Percentiles rank a stretch among this genome's conserved stretches.
Conservation (phyloP, 1,140 invertebrate species). For the Caenorhabditis inopinata region DNA sequence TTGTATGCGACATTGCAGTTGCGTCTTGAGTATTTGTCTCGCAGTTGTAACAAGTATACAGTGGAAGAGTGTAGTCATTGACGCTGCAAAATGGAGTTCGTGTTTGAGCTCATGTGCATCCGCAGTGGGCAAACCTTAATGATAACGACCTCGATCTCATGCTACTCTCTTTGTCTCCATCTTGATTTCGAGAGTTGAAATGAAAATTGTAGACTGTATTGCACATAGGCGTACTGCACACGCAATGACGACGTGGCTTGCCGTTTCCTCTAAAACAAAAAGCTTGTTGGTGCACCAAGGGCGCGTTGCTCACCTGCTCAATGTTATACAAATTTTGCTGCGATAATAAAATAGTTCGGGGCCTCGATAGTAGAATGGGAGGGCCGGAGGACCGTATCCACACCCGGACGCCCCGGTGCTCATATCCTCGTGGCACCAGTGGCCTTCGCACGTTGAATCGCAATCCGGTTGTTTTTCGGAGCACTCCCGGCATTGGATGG, state of each 20-base stretch:
- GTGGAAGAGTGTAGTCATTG: conserved; percentile 28
- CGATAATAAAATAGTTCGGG: conserved; percentile 53
- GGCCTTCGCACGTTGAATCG: conserved; percentile 33
- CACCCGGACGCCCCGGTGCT: conserved; percentile 56
- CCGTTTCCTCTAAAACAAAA: conserved; percentile 48
- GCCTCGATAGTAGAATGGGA: conserved; percentile 60
- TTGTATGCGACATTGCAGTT: conserved; percentile 48
- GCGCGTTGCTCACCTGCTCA: no score
- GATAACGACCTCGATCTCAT: not conserved
- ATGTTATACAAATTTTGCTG: conserved; percentile 56
- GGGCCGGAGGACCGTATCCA: conserved; percentile 61
- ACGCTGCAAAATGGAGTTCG: conserved; percentile 20
- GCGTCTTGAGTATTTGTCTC: conserved; percentile 57
- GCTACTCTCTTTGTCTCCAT: not conserved
- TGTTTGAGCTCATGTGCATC: not conserved
- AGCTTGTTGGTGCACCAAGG: no score
- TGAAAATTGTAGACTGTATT: conserved; percentile 37
- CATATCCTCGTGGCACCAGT: conserved; percentile 58
- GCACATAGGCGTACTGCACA: conserved; percentile 57
- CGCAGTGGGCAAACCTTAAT: not conserved
- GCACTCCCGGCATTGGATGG: conserved; percentile 57
- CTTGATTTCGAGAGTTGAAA: not conserved
- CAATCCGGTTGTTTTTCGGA: conserved; percentile 40
- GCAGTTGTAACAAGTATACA: conserved; percentile 58
- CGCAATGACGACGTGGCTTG: conserved; percentile 55